A percentile compares a stretch with the other conserved stretches of the same genome.
Evolutionary conservation across 2,888 invertebrate genomes (phyloP).

Genomic region (Leptinotarsa haldemani): DNA sequence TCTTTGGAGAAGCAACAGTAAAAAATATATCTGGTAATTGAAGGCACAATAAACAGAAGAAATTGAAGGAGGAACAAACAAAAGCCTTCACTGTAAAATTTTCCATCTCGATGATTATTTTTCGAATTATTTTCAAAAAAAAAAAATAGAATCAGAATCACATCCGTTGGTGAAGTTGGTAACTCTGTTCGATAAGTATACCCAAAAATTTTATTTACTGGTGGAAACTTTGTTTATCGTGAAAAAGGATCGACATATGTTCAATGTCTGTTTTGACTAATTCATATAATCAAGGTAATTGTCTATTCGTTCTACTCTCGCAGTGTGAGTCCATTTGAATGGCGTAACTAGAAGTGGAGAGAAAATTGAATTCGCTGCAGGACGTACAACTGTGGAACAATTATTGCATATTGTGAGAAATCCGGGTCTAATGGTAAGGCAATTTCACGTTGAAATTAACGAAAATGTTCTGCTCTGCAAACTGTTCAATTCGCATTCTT

Average conservation of each 20-base stretch:
- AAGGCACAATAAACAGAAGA: too few relatives aligned
- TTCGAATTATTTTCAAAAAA: too few relatives aligned
- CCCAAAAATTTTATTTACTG: too few relatives aligned
- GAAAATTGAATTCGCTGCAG: slow-evolving; percentile 31
- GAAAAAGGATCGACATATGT: neutral
- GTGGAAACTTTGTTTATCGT: neutral
- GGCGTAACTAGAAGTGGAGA: neutral
- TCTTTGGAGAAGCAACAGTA: too few relatives aligned
- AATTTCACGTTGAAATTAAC: neutral
- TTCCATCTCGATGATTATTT: too few relatives aligned
- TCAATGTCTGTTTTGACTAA: slow-evolving; percentile 4
- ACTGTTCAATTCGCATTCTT: slow-evolving; percentile 14
- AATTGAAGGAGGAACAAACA: too few relatives aligned
- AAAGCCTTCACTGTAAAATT: too few relatives aligned
- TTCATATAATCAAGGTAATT: neutral
- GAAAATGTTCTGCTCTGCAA: slow-evolving; percentile 23
- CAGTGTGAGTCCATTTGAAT: slow-evolving; percentile 7
- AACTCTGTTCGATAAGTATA: too few relatives aligned
- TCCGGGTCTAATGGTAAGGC: neutral
- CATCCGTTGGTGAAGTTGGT: too few relatives aligned
- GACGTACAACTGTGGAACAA: slow-evolving; percentile 22
- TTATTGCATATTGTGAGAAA: slow-evolving; percentile 13
- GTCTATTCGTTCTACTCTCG: neutral
- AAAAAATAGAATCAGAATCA: too few relatives aligned
- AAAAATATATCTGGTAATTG: too few relatives aligned